Evolutionary conservation across 2,888 invertebrate species (phyloP).

Genomic region (Aricia artaxerxes): DNA sequence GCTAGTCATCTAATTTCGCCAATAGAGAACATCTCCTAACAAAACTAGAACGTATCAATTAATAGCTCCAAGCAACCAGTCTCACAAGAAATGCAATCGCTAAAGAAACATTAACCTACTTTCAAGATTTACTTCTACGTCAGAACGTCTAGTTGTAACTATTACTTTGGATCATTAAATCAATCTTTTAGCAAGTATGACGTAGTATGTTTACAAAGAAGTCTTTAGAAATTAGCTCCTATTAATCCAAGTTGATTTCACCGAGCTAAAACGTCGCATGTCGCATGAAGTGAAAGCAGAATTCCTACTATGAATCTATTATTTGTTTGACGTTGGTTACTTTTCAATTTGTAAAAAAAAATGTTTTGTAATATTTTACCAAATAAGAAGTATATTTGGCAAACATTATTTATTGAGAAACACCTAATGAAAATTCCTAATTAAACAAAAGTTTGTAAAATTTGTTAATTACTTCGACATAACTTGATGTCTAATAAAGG

Average conservation of each 20-base stretch:
- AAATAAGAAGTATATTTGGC: not conserved
- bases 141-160: not conserved
- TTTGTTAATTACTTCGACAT: not conserved
- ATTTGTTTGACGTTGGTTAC: not conserved
- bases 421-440: not conserved
- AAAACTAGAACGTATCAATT: too few relatives aligned
- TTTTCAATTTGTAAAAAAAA: not conserved
- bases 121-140: not conserved
- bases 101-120: conserved; percentile 1
- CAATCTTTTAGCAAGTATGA: not conserved
- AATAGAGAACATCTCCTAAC: too few relatives aligned
- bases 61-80: not conserved
- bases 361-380: not conserved
- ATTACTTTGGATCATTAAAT: not conserved
- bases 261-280: conserved; percentile 32
- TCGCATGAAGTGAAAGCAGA: conserved; percentile 31
- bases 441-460: not conserved
- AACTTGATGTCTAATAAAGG: not conserved
- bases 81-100: not conserved
- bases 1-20: too few relatives aligned
- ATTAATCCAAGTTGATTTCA: conserved; percentile 31
- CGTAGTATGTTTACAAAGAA: not conserved
- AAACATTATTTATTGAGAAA: too few relatives aligned
- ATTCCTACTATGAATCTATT: conserved; percentile 15
- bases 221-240: not conserved